These are phyloP conservation scores for Poliocrania exsul DNA, from an alignment of 2,797 vertebrate species.

Conservation along the genomic window DNA sequence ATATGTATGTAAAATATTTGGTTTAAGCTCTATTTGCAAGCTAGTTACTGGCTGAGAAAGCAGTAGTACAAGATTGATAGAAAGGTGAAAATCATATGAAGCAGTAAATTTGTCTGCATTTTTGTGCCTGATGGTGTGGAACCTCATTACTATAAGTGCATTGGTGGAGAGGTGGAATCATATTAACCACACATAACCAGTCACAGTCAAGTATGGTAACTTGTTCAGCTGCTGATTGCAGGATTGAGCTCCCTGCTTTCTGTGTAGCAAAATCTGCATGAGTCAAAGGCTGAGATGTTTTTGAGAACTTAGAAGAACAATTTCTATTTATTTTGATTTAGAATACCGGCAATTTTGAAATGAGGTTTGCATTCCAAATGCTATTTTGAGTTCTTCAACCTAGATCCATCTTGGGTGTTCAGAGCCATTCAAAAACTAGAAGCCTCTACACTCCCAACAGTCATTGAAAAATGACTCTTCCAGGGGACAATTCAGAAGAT, in stretches of 20 bases:
- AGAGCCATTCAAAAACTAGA: neutral
- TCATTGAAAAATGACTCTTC: neutral
- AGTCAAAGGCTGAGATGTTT: neutral
- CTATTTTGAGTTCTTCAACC: neutral
- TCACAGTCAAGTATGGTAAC: rapidly evolving
- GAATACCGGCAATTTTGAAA: neutral
- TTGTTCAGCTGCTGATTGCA: neutral
- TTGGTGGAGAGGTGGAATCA: neutral
- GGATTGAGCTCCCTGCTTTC: neutral
- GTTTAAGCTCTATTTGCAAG: neutral
- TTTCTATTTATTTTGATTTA: neutral
- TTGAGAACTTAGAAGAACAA: neutral
- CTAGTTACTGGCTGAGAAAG: neutral
- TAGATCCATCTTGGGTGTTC: neutral
- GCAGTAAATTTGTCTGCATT: neutral
- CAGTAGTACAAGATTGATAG: neutral
- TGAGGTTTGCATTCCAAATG: neutral
- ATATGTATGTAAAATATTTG: neutral
- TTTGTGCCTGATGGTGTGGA: neutral
- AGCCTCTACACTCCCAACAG: rapidly evolving
- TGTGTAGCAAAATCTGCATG: neutral
- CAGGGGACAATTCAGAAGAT: neutral
- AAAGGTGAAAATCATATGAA: neutral
- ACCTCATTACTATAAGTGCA: neutral
- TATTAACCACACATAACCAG: neutral